phyloP scores from a whole-genome alignment of 2,888 invertebrate genomes.

The Lasioglossum morio region DNA sequence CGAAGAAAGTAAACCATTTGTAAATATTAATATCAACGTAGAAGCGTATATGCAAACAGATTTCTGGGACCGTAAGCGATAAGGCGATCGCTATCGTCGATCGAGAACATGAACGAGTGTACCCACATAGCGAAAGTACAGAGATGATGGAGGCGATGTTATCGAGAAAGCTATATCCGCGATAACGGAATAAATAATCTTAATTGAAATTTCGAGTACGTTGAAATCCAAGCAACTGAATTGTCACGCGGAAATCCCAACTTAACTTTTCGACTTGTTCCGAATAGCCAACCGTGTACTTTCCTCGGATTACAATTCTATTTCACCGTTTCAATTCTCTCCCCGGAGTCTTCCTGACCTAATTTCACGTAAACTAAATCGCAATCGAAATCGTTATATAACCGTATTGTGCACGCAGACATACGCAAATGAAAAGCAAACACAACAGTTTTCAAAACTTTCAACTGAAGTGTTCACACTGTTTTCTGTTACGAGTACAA shows the following conservation, averaged over 20 bases:
- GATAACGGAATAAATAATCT: slow-evolving; percentile 32
- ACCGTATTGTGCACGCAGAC: not conserved
- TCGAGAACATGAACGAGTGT: not conserved
- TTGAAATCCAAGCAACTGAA: not conserved
- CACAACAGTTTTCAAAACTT: not conserved
- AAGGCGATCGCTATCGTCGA: not conserved
- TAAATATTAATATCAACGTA: not conserved
- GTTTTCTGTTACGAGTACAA: not conserved
- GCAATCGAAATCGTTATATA: slow-evolving; percentile 10
- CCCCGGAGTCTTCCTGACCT: slow-evolving; percentile 6
- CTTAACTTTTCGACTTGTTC: not conserved
- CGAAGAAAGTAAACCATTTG: not conserved
- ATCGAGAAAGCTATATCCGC: not conserved
- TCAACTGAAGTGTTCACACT: not conserved
- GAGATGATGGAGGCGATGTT: slow-evolving; percentile 15
- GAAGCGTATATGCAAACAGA: not conserved
- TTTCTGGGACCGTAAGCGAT: not conserved
- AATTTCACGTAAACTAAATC: slow-evolving; percentile 15
- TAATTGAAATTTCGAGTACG: slow-evolving; percentile 5
- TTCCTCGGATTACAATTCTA: slow-evolving; percentile 13
- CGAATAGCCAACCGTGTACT: not conserved
- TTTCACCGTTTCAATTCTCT: slow-evolving; percentile 3
- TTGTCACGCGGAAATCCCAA: not conserved
- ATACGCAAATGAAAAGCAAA: not conserved
- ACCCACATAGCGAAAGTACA: not conserved